A percentile compares a stretch with the other conserved stretches of the same genome.
Conservation (phyloP, 2,888 invertebrate genomes). For the Rutpela maculata region DNA sequence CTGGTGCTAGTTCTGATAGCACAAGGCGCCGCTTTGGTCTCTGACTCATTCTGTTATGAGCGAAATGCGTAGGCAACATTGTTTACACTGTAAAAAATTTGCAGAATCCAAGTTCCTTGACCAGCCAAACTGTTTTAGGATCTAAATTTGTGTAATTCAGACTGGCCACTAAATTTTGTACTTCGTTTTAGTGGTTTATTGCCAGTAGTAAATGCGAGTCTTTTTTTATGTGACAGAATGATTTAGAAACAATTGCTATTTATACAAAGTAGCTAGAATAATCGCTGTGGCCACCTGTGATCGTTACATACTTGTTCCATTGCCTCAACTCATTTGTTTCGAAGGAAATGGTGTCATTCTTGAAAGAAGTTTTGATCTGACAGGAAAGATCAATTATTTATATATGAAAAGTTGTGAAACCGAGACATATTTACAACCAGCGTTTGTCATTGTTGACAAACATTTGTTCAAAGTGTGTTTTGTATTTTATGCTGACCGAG, state of each 20-base stretch:
- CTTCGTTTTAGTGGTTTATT: not conserved
- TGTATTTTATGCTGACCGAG: not conserved
- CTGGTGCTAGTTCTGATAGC: constrained; percentile 33
- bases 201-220: constrained; percentile 16
- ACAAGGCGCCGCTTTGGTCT: constrained; percentile 37
- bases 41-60: constrained; percentile 34
- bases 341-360: not conserved
- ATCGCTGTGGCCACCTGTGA: not conserved
- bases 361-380: not conserved
- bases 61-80: constrained; percentile 38
- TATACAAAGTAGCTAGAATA: not conserved
- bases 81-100: constrained; percentile 36
- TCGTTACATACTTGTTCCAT: constrained; percentile 8
- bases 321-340: not conserved
- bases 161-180: not conserved
- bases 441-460: constrained; percentile 2
- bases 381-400: not conserved
- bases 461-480: not conserved
- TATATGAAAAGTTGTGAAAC: not conserved
- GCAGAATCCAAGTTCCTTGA: constrained; percentile 34
- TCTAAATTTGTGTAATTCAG: constrained; percentile 22
- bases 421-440: not conserved
- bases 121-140: constrained; percentile 22
- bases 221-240: not conserved
- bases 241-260: constrained; percentile 11